Conservation (phyloP, 2,113 vertebrate genomes). For the Plecotus auritus region DNA sequence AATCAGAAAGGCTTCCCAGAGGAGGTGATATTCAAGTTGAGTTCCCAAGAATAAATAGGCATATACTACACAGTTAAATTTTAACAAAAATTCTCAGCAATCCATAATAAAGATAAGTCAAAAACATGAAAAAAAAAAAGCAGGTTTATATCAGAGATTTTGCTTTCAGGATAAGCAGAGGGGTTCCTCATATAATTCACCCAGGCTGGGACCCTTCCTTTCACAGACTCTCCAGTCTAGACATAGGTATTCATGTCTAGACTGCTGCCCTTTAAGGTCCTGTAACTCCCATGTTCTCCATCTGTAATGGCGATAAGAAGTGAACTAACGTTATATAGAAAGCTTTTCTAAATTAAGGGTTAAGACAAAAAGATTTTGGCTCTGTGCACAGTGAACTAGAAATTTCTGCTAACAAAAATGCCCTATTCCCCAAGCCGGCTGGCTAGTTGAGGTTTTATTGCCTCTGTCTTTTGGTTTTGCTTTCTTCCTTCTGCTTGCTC, state of each 20-base stretch:
- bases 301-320: background rate
- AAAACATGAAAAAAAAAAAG: background rate
- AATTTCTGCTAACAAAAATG: background rate
- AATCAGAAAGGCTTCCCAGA: background rate
- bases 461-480: background rate
- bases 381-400: background rate
- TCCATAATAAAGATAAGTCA: background rate
- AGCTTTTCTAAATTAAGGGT: conserved; percentile 30
- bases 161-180: background rate
- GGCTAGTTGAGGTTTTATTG: background rate
- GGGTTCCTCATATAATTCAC: background rate
- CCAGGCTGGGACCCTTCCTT: background rate
- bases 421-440: background rate
- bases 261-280: background rate
- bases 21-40: background rate
- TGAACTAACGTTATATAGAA: background rate
- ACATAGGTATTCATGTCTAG: background rate
- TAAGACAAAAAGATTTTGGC: background rate
- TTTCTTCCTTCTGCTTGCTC: background rate
- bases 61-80: background rate
- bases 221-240: background rate
- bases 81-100: background rate
- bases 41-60: background rate
- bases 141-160: background rate
- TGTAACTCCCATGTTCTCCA: background rate